Base-by-base conservation (phyloP, 2,797 vertebrate species). In the Enteromius thamalakanensis region DNA sequence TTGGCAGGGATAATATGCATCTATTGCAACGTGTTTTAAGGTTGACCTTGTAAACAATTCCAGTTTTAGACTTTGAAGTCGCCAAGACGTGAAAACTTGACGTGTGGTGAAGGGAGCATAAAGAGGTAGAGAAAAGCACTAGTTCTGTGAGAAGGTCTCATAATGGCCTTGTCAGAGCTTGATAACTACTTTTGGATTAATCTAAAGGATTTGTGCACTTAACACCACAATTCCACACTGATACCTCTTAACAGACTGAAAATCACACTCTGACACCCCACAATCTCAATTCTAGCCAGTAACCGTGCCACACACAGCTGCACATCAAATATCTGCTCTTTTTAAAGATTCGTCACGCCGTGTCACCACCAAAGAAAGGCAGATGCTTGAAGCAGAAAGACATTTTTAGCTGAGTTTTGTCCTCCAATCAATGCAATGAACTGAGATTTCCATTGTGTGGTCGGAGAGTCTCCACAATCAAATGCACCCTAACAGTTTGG, bases 311-410 rank as follows among this genome's bases (percentile, higher is more conserved):
- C 71, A 84, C 76, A 49, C 55, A 87, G 81, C 83, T 68, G 81
- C 81, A 82, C 74, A 81, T 76, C 51, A 86, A 80, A 83, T 87
- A 76, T 86, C 76, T 86, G 74, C 76, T 72, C 78, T 78, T 82
- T 85, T 85, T 77, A 85, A 84, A 84, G 70, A 82, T 87, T 81
- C 15, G 79, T 85, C 81, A 85, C 68, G 76, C 85, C 79, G 62
- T 49, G 40, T 74, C 32, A 49, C 77, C 80, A 83, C 79, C 72
- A 82, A 84, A 83, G 58, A 64, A 86, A 87, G 62, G 87, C 78
- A 83, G 76, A 81, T 80, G 76, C 75, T 79, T 72, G 32, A 58
- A 87, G 84, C 55, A n/a, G 84, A 86, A 62, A 84, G 2, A 81
- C 32, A 10, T 80, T 85, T 87, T 87, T 81, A 86, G 81, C 74